Percentiles rank a stretch among this genome's conserved stretches.
These are phyloP conservation scores for Thecophora atra DNA, from an alignment of 2,888 invertebrate species.

Conservation along the genomic window DNA sequence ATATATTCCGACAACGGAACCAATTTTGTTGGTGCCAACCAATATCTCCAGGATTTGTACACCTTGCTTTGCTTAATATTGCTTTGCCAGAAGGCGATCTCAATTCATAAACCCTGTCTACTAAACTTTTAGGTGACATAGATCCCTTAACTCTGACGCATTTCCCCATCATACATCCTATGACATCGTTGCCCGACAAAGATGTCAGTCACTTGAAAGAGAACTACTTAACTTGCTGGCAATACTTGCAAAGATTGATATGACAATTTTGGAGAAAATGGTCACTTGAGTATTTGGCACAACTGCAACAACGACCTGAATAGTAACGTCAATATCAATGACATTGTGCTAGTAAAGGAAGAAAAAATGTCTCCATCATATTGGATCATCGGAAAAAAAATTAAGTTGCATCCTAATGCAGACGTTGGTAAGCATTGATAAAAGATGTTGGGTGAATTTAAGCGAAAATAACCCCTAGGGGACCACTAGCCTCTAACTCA, in stretches of 20 bases:
- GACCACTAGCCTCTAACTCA: no score
- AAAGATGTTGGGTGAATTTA: no score
- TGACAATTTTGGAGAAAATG: constrained; percentile 41
- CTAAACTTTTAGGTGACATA: constrained; percentile 23
- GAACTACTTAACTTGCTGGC: constrained; percentile 23
- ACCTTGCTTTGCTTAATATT: constrained; percentile 33
- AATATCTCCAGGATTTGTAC: constrained; percentile 35
- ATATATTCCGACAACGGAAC: constrained; percentile 42
- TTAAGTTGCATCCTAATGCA: constrained; percentile 40
- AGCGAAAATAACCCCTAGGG: no score
- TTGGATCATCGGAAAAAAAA: constrained; percentile 39
- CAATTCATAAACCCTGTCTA: constrained; percentile 14
- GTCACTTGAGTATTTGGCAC: constrained; percentile 42
- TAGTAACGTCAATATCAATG: constrained; percentile 37
- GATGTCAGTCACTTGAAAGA: background rate
- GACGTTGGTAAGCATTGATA: no score
- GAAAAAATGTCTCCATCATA: constrained; percentile 37
- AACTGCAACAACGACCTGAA: constrained; percentile 43
- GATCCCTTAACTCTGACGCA: constrained; percentile 45
- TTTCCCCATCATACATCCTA: constrained; percentile 21
- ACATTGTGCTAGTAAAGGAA: constrained; percentile 40
- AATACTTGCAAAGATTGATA: constrained; percentile 27
- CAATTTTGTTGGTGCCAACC: constrained; percentile 42
- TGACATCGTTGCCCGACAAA: background rate
- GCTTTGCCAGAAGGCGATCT: constrained; percentile 37